phyloP scores from a whole-genome alignment of 2,888 invertebrate genomes.

The Troides aeacus region DNA sequence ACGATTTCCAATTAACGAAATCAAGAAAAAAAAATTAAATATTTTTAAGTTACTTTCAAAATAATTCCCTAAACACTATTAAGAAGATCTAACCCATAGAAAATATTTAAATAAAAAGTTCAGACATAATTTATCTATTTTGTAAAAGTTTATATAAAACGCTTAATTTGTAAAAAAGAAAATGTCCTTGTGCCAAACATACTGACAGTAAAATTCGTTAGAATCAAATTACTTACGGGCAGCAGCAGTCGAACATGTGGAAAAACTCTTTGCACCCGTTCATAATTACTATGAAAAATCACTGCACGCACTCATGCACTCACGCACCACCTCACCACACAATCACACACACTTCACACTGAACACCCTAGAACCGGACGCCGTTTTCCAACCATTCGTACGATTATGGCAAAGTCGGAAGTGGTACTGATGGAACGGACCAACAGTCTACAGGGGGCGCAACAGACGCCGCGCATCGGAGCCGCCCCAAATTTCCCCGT shows the following conservation, averaged over 20 bases:
- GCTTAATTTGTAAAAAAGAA: not conserved
- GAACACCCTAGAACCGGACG: constrained; percentile 1
- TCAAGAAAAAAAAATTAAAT: no score
- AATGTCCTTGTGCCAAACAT: not conserved
- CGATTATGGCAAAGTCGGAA: constrained; percentile 19
- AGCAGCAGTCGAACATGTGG: constrained; percentile 52
- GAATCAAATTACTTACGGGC: constrained; percentile 48
- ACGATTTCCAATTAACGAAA: no score
- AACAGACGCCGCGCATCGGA: constrained; percentile 2
- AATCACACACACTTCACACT: not conserved
- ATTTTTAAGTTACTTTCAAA: no score
- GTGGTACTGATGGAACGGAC: constrained; percentile 13
- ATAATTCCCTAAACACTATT: no score
- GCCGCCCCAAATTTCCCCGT: constrained; percentile 9
- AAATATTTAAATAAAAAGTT: no score
- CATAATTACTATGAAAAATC: constrained; percentile 33
- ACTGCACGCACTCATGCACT: not conserved
- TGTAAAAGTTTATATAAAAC: no score
- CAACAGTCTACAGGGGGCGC: constrained; percentile 13
- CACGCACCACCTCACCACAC: not conserved
- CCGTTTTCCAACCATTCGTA: constrained; percentile 9
- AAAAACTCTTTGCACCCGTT: constrained; percentile 42
- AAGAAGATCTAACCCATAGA: no score
- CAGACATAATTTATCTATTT: no score
- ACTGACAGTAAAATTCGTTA: not conserved